These are phyloP conservation scores for Zeuzera pyrina DNA, from an alignment of 2,888 invertebrate species.

Conservation along the genomic window DNA sequence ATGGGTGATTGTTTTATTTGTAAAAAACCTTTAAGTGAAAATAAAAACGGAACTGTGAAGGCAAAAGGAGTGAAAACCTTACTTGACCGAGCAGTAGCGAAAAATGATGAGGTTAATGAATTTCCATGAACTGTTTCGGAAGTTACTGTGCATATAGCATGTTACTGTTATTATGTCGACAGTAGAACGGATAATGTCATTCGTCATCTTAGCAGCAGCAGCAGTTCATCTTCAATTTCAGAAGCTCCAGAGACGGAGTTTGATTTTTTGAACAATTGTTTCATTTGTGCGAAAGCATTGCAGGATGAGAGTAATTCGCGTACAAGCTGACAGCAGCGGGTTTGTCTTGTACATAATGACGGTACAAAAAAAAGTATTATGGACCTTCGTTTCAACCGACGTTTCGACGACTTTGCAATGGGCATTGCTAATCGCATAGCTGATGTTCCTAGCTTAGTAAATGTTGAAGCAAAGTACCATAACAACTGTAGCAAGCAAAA, in stretches of 20 bases:
- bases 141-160: slow-evolving; percentile 12
- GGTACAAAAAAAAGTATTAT: slow-evolving; percentile 9
- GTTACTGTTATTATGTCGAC: slow-evolving; percentile 10
- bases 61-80: slow-evolving; percentile 12
- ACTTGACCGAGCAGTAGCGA: slow-evolving; percentile 10
- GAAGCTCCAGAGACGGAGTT: slow-evolving; percentile 5
- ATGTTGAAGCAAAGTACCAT: slow-evolving; percentile 12
- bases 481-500: slow-evolving; percentile 11
- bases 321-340: slow-evolving; percentile 4
- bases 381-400: slow-evolving; percentile 6
- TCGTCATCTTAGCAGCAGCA: slow-evolving; percentile 8
- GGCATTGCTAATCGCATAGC: slow-evolving; percentile 10
- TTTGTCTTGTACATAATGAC: slow-evolving; percentile 9
- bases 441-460: slow-evolving; percentile 10
- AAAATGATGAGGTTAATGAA: slow-evolving; percentile 9
- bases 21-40: slow-evolving; percentile 11
- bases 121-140: slow-evolving; percentile 11
- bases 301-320: slow-evolving; percentile 6
- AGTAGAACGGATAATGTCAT: slow-evolving; percentile 10
- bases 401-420: slow-evolving; percentile 9
- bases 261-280: slow-evolving; percentile 8
- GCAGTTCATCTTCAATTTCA: slow-evolving; percentile 5
- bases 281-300: slow-evolving; percentile 5
- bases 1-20: slow-evolving; percentile 13
- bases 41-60: slow-evolving; percentile 11